Evolutionary conservation across 2,797 vertebrate species (phyloP).

Genomic region (Nannoperca obscura): DNA sequence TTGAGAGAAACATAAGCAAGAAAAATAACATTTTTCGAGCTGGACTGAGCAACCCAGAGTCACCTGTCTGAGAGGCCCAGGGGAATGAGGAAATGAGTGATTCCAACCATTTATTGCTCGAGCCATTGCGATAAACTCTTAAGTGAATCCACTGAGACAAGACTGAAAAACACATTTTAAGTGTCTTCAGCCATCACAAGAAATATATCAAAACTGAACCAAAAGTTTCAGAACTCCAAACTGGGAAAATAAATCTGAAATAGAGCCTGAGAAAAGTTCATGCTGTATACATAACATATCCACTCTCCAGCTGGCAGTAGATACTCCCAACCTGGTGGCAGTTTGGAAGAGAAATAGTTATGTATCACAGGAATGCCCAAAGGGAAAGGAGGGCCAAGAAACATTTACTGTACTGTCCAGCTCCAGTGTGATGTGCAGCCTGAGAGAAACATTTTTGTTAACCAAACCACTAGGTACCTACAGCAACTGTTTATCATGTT

Average conservation of each 20-base stretch:
- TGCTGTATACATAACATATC: not conserved
- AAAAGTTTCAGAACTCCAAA: conserved; percentile 21
- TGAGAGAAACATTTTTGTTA: conserved; percentile 29
- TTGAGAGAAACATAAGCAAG: conserved; percentile 21
- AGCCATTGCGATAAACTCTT: conserved; percentile 44
- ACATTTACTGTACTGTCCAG: conserved; percentile 36
- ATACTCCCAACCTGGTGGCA: conserved; percentile 22
- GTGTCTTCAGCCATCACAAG: conserved; percentile 33
- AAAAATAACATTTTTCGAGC: conserved; percentile 26
- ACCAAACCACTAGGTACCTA: conserved; percentile 22
- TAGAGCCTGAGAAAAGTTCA: not conserved
- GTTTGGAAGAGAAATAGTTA: conserved; percentile 34
- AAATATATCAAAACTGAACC: conserved; percentile 22
- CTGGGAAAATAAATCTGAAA: conserved; percentile 19
- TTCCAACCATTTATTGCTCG: conserved; percentile 40
- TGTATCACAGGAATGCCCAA: conserved; percentile 23
- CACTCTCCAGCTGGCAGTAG: conserved; percentile 11
- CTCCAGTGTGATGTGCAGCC: conserved; percentile 7
- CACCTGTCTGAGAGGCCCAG: conserved; percentile 16
- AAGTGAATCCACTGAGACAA: conserved; percentile 29
- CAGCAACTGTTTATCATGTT: conserved; percentile 54
- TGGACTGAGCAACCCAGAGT: conserved; percentile 11
- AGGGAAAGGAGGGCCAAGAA: conserved; percentile 9
- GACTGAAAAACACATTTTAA: conserved; percentile 32
- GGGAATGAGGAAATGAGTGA: conserved; percentile 38